phyloP scores from a whole-genome alignment of 2,888 invertebrate genomes.

The Caenorhabditis angaria region DNA sequence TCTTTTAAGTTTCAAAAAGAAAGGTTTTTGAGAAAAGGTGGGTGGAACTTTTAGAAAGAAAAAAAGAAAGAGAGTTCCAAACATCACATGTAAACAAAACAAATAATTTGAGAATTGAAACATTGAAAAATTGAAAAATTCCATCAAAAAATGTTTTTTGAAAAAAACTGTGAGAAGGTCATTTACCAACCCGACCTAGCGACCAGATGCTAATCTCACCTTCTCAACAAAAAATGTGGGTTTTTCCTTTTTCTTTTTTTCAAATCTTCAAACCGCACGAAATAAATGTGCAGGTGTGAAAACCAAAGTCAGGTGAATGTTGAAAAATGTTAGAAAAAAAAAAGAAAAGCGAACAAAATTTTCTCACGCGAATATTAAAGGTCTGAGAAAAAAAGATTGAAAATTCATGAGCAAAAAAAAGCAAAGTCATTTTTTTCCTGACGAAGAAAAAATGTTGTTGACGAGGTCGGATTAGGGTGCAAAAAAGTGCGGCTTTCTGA shows the following conservation, averaged over 20 bases:
- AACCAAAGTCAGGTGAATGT: background rate
- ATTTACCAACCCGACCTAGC: no score
- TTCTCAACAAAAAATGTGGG: background rate
- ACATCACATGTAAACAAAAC: background rate
- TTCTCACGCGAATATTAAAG: no score
- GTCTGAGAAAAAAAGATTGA: background rate
- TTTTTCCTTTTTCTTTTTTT: background rate
- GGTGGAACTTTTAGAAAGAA: background rate
- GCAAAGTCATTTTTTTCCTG: no score
- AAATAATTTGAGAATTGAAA: background rate
- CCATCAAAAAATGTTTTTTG: background rate
- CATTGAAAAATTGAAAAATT: background rate
- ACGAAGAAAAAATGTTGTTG: no score
- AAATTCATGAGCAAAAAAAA: no score
- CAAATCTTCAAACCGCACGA: background rate
- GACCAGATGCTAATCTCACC: conserved; percentile 2
- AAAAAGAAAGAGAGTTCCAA: background rate
- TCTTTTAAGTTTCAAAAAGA: no score
- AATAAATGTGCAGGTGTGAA: background rate
- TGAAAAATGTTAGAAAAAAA: background rate
- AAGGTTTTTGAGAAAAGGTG: no score
- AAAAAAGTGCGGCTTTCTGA: no score
- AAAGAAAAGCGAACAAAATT: background rate
- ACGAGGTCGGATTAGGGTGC: no score
- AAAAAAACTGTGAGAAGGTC: background rate